Evolutionary conservation across 2,113 vertebrate species (phyloP).

Genomic region (Pelecanoides urinatrix): DNA sequence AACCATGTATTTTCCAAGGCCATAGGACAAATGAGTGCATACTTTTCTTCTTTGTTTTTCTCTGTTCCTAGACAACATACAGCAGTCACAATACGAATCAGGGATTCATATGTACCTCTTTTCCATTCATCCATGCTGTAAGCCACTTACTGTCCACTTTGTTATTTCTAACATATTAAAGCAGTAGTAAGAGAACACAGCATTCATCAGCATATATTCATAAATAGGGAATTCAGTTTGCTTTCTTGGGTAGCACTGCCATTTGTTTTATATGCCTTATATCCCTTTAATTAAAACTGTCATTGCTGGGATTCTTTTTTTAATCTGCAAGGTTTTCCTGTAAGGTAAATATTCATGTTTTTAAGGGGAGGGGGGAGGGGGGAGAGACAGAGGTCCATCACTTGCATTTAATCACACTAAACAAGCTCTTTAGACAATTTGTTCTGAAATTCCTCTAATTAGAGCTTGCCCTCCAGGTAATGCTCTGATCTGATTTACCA

Average conservation of each 20-base stretch:
- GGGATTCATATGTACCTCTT: background rate
- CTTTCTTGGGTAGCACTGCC: background rate
- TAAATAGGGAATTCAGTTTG: constrained; percentile 3
- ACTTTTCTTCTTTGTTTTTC: background rate
- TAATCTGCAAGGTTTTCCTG: constrained; percentile 31
- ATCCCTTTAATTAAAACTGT: constrained; percentile 59
- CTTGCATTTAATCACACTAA: constrained; percentile 75
- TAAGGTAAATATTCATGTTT: constrained; percentile 63
- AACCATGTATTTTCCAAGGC: background rate
- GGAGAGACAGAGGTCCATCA: background rate
- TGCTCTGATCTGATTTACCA: constrained; percentile 78
- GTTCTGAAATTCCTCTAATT: constrained; percentile 80
- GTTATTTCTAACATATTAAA: constrained; percentile 14
- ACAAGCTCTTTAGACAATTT: constrained; percentile 80
- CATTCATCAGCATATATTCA: background rate
- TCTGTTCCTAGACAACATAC: background rate
- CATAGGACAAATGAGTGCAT: background rate
- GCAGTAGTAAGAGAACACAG: background rate
- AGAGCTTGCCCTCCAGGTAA: constrained; percentile 81
- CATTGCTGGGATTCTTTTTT: constrained; percentile 22
- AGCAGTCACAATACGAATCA: background rate
- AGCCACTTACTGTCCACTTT: constrained; percentile 17
- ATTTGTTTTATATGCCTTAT: constrained; percentile 27
- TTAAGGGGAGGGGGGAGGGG: background rate
- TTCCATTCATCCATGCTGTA: constrained; percentile 4